Base-by-base conservation (phyloP, 2,797 vertebrate genomes). In the Rhinella marina region DNA sequence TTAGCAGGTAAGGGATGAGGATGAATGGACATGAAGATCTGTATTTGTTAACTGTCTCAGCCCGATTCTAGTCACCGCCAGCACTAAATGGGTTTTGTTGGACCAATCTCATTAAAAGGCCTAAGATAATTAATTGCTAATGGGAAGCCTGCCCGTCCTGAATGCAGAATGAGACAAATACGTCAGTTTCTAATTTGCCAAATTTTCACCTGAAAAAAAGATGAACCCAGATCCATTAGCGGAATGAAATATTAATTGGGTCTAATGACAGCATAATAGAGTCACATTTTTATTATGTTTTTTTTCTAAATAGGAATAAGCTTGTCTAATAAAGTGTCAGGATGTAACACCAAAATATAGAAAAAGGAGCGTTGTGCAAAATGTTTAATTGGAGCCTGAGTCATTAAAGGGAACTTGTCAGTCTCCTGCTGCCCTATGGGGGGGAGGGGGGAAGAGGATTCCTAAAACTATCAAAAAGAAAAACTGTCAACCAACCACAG, bases 101-200 rank as follows among this genome's bases (percentile, higher is more conserved):
- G 19, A 83, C 59, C 81, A 66, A 76, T 87, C 79, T 82, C 70
- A 82, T 87, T 87, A 87, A 77, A 59, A 19, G 56, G 59, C 23
- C 23, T 19, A 9, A 61, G 52, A 77, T 83, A 82, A 87, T 83
- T 56, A 56, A 41, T 83, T 87, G 73, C 59, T 83, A 57, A 83
- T 76, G 21, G 81, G 29, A 83, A 77, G 27, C 66, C 72, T 54
- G 72, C 48, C 54, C n/a, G 57, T 41, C 59, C 70, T 48, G 82
- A 88, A 88, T 68, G 79, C 32, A 59, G 54, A 84, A 72, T 80
- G 27, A 23, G 72, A 73, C 72, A 83, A 57, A 66, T 3, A 48
- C 77, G 21, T 57, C 81, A n/a, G 21, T 78, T 79, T 82, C 19
- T 54, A 27, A 48, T 84, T 79, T 84, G 48, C 73, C 70, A 59